phyloP scores from a whole-genome alignment of 2,888 invertebrate genomes.

The Neoascia interrupta region DNA sequence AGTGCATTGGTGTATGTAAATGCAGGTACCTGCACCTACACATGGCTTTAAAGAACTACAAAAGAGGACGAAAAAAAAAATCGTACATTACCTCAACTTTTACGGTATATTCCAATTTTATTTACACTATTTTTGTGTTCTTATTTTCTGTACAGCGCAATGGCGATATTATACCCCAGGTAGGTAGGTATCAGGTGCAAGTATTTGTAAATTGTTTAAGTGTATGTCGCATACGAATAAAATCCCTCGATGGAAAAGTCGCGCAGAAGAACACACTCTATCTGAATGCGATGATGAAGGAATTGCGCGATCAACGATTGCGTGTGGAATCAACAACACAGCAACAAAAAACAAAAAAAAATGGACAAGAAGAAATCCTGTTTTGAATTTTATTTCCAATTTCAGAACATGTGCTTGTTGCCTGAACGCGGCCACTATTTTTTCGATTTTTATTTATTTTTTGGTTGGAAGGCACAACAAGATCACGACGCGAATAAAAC shows the following conservation, averaged over 20 bases:
- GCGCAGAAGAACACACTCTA: slow-evolving; percentile 9
- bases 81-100: slow-evolving; percentile 62
- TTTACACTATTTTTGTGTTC: slow-evolving; percentile 31
- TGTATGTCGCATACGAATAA: slow-evolving; percentile 8
- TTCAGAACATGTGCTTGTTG: slow-evolving; percentile 65
- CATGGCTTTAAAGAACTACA: neutral
- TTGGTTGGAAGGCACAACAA: slow-evolving; percentile 18
- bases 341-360: too few species aligned
- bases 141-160: slow-evolving; percentile 43
- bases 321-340: too few species aligned
- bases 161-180: slow-evolving; percentile 15
- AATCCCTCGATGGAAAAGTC: slow-evolving; percentile 42
- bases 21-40: neutral
- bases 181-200: neutral
- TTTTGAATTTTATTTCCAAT: slow-evolving; percentile 66
- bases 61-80: too few species aligned
- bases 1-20: too few species aligned
- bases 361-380: slow-evolving; percentile 52
- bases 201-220: neutral
- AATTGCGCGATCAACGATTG: slow-evolving; percentile 36
- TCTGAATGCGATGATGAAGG: slow-evolving; percentile 25
- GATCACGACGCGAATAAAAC: slow-evolving; percentile 26
- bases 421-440: slow-evolving; percentile 29
- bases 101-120: slow-evolving; percentile 66
- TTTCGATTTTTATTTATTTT: slow-evolving; percentile 8